Base-by-base conservation (phyloP, 2,797 vertebrate species). In the Megaceryle alcyon region DNA sequence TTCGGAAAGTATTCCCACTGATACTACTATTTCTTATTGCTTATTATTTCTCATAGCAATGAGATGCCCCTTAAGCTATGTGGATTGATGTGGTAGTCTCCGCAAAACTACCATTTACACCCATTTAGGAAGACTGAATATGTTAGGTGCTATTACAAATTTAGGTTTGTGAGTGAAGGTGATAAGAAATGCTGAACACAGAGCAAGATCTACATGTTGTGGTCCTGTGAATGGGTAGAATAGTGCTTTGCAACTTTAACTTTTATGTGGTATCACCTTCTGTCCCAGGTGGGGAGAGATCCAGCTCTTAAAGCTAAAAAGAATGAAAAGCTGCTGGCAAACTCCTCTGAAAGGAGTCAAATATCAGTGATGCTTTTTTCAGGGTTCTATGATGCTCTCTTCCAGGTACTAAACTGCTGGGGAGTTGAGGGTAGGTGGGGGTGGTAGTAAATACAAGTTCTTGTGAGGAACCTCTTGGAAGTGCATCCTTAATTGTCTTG, bases 181-280 rank as follows among this genome's bases (percentile, higher is more conserved):
- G 44, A 20, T 18, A 44, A 56, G 46, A 29, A 78, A 56, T 39
- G 29, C 43, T 44, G 64, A 59, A 61, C 33, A 3, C 25, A 14
- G 49, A 44, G 11, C 18, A 43, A 63, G 20, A n/a, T 10, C 7
- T 9, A 3, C 3, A 3, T 20, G 15, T 48, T 0, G 0, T 28
- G 6, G 35, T 15, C 15, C 22, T 31, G 8, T 19, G 33, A 83
- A 43, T 12, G n/a, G 23, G 60, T 8, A 78, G 68, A 49, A 63
- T 39, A 6, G 10, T 37, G 43, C 23, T 60, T 54, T 61, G 66
- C 21, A 28, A 6, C 26, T 59, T 43, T 18, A 43, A 20, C 23
- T 49, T 35, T 2, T 29, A 7, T 22, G 15, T 57, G 31, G 5
- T 6, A 7, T 20, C 19, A 9, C 25, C 31, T 44, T 15, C 49